A percentile compares a stretch with the other conserved stretches of the same genome.
phyloP scores from a whole-genome alignment of 2,113 vertebrate species.

The Taurulus bubalis region DNA sequence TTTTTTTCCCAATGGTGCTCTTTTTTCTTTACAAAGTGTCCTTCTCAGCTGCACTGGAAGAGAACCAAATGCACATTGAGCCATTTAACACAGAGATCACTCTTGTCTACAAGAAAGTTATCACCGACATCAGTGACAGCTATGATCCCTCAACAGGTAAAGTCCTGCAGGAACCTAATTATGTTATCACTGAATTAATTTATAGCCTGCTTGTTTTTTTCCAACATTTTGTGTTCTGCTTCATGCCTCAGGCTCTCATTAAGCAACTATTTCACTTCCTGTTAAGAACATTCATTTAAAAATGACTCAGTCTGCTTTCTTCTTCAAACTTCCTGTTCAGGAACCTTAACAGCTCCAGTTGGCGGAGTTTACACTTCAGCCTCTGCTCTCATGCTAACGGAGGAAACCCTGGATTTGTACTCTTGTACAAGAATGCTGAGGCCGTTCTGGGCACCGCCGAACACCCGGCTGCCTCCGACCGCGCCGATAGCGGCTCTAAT shows the following conservation, averaged over 20 bases:
- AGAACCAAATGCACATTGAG: slow-evolving; percentile 16
- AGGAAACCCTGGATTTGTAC: slow-evolving; percentile 31
- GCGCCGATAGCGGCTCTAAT: slow-evolving; percentile 47
- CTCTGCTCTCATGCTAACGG: slow-evolving; percentile 50
- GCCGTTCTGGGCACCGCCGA: slow-evolving; percentile 29
- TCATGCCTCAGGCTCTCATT: background rate
- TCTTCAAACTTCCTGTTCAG: slow-evolving; percentile 7
- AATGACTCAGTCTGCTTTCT: background rate
- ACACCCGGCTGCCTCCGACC: slow-evolving; percentile 9
- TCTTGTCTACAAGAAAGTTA: slow-evolving; percentile 42
- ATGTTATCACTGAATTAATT: background rate
- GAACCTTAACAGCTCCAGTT: slow-evolving; percentile 65
- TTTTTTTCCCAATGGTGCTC: background rate
- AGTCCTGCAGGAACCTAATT: background rate
- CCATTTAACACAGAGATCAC: background rate
- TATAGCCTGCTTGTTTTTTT: background rate
- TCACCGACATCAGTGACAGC: slow-evolving; percentile 32
- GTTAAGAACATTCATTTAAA: background rate
- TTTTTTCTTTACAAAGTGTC: slow-evolving; percentile 27
- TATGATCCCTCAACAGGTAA: slow-evolving; percentile 55
- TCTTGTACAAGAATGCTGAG: slow-evolving; percentile 37
- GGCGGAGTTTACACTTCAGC: slow-evolving; percentile 64
- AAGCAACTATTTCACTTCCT: background rate
- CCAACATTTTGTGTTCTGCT: background rate
- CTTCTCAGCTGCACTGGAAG: slow-evolving; percentile 36